Percentiles rank a stretch among this genome's conserved stretches.
Evolutionary conservation across 1,140 invertebrate species (phyloP).

Genomic region (Platorchestia sp.): DNA sequence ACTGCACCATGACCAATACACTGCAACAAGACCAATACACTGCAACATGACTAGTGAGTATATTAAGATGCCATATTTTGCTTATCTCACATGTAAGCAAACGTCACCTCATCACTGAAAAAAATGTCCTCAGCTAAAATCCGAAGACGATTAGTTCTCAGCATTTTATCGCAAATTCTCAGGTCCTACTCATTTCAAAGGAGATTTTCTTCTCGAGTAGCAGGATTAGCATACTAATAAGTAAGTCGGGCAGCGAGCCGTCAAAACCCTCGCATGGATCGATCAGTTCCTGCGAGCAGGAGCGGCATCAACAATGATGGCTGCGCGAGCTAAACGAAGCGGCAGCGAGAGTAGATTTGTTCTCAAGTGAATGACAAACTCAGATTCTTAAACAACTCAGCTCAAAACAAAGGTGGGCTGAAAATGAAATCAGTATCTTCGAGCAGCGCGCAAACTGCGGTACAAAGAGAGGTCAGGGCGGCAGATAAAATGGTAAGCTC

Average conservation of each 20-base stretch:
- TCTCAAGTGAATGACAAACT: not conserved
- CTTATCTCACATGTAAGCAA: not conserved
- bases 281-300: not conserved
- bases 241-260: not conserved
- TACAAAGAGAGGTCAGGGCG: too few relatives aligned
- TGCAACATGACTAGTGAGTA: not conserved
- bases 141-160: not conserved
- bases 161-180: not conserved
- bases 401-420: not conserved
- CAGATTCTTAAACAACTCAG: not conserved
- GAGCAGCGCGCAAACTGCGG: too few relatives aligned
- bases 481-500: too few relatives aligned
- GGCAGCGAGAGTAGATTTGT: not conserved
- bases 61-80: not conserved
- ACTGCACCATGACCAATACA: too few relatives aligned
- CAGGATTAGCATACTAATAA: not conserved
- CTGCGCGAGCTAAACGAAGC: not conserved
- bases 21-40: not conserved
- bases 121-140: not conserved
- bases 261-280: not conserved
- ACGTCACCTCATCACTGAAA: not conserved
- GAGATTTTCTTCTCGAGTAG: not conserved
- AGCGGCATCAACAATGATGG: not conserved
- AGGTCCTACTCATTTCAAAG: not conserved
- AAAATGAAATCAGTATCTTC: not conserved